Evolutionary conservation across 2,888 invertebrate genomes (phyloP).

Genomic region (Lasiommata megera): DNA sequence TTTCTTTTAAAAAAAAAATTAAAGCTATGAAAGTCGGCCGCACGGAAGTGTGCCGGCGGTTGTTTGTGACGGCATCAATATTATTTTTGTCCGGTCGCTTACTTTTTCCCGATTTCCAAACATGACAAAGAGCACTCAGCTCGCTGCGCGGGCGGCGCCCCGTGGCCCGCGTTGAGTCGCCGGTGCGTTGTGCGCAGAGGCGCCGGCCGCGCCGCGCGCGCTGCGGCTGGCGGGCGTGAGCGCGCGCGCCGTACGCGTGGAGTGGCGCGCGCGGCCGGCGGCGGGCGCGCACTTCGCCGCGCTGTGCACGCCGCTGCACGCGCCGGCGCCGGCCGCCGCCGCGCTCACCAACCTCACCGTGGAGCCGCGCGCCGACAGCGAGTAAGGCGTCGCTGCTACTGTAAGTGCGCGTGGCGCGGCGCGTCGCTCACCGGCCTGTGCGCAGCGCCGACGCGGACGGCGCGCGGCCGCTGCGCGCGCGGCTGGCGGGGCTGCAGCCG

Average conservation of each 20-base stretch:
- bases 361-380: conserved; percentile 36
- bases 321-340: conserved; percentile 41
- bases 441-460: not conserved
- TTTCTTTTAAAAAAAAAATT: no score
- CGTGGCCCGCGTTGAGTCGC: no score
- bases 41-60: no score
- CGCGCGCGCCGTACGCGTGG: conserved; percentile 80
- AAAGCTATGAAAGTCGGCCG: no score
- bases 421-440: no score
- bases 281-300: conserved; percentile 41
- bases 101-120: no score
- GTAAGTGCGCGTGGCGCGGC: no score
- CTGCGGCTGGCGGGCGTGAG: conserved; percentile 82
- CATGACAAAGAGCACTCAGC: no score
- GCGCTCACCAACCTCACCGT: conserved; percentile 49
- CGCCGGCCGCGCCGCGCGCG: conserved; percentile 87
- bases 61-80: no score
- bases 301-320: conserved; percentile 46
- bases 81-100: no score
- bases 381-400: no score
- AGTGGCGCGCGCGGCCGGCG: conserved; percentile 66
- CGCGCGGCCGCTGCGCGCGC: conserved; percentile 8
- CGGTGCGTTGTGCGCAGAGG: conserved; percentile 82
- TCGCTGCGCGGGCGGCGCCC: no score
- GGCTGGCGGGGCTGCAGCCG: conserved; percentile 81